phyloP scores from a whole-genome alignment of 1,140 invertebrate genomes.

The Drosophila biarmipes region DNA sequence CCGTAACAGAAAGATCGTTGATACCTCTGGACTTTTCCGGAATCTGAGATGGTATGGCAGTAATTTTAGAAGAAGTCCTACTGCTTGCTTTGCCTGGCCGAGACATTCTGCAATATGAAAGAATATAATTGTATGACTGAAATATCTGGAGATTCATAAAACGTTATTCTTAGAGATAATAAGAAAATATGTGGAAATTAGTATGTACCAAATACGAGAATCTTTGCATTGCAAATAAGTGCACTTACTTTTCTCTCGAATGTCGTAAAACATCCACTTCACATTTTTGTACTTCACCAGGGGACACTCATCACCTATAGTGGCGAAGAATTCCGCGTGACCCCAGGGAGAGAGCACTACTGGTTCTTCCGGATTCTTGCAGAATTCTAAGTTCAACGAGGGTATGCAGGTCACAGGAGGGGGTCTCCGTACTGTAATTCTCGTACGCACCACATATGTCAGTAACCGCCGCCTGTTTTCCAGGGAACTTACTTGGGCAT shows the following conservation, averaged over 20 bases:
- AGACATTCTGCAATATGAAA: constrained; percentile 8
- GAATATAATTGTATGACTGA: too few relatives aligned
- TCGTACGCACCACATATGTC: neutral
- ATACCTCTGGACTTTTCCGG: neutral
- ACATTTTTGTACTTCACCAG: neutral
- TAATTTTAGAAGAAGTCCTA: constrained; percentile 6
- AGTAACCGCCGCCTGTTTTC: neutral
- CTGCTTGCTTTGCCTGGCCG: neutral
- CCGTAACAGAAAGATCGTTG: constrained; percentile 4
- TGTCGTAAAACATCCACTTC: constrained; percentile 32
- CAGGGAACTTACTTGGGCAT: neutral
- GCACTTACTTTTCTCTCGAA: constrained; percentile 23
- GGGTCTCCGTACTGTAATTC: neutral
- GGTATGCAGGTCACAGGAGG: neutral
- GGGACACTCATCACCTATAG: neutral
- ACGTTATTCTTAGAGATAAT: too few relatives aligned
- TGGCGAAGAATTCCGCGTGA: constrained; percentile 11
- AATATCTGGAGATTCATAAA: too few relatives aligned
- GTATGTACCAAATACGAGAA: neutral
- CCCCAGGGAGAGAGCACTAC: neutral
- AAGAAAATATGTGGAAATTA: neutral
- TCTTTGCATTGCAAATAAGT: neutral
- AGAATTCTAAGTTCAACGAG: constrained; percentile 7
- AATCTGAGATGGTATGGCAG: constrained; percentile 1
- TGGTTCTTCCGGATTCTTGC: constrained; percentile 19